A percentile compares a stretch with the other conserved stretches of the same genome.
Evolutionary conservation across 2,888 invertebrate genomes (phyloP).

Genomic region (Callyntrura guangdongensis): DNA sequence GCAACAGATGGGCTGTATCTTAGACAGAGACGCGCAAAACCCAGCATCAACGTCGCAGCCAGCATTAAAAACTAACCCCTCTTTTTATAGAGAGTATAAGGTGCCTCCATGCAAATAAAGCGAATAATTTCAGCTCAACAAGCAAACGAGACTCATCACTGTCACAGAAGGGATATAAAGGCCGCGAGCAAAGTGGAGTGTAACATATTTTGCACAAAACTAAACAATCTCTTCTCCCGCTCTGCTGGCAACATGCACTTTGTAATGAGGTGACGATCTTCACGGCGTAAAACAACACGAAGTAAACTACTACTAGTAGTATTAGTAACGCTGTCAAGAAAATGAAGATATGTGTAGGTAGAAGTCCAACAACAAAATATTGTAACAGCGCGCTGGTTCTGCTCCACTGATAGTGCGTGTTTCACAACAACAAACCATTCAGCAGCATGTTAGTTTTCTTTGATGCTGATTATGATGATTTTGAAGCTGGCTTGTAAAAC

Average conservation of each 20-base stretch:
- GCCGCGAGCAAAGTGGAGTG: neutral
- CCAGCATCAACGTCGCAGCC: neutral
- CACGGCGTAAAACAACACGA: neutral
- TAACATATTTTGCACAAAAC: neutral
- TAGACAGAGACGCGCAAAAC: neutral
- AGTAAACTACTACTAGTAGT: neutral
- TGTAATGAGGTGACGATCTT: slow-evolving; percentile 24
- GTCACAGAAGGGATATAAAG: slow-evolving; percentile 21
- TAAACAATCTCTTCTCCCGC: neutral
- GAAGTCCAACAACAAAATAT: neutral
- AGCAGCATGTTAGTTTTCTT: neutral
- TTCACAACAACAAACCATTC: neutral
- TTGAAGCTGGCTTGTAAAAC: neutral
- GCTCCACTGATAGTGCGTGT: neutral
- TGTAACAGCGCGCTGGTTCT: too few relatives aligned
- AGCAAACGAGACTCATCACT: slow-evolving; percentile 34
- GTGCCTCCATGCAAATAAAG: slow-evolving; percentile 13
- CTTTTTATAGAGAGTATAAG: neutral
- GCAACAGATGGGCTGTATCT: slow-evolving; percentile 54
- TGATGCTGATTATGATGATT: neutral
- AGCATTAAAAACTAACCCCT: neutral
- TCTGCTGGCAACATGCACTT: neutral
- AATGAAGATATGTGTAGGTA: slow-evolving; percentile 11
- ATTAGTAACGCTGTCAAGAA: slow-evolving; percentile 3
- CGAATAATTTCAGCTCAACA: neutral